These are phyloP conservation scores for Capitulum mitella DNA, from an alignment of 2,888 invertebrate species.

Conservation along the genomic window DNA sequence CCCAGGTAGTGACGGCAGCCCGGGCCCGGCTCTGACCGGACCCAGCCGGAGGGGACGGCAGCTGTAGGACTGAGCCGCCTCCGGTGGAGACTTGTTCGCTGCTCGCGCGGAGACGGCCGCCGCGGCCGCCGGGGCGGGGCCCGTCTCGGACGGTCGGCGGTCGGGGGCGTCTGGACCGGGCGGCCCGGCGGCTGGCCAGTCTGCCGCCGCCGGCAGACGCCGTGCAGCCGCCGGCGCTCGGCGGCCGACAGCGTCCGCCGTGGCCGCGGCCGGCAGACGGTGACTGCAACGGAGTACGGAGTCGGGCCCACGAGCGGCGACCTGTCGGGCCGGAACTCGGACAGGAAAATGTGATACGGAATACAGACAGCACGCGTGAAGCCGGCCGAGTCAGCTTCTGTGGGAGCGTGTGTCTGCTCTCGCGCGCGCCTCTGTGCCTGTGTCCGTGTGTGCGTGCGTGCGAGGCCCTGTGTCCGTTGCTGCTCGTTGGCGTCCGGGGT, in stretches of 20 bases:
- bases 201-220: too few relatives aligned
- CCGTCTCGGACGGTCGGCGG: too few relatives aligned
- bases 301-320: not conserved
- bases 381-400: not conserved
- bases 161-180: too few relatives aligned
- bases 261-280: too few relatives aligned
- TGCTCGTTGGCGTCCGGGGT: not conserved
- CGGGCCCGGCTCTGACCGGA: not conserved
- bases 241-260: too few relatives aligned
- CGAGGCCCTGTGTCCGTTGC: not conserved
- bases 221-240: too few relatives aligned
- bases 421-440: not conserved
- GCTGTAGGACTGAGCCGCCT: not conserved
- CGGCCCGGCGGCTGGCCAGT: too few relatives aligned
- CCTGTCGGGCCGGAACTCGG: not conserved
- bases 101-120: too few relatives aligned
- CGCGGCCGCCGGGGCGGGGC: too few relatives aligned
- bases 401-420: not conserved
- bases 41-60: not conserved
- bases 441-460: not conserved
- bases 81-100: too few relatives aligned
- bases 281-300: not conserved
- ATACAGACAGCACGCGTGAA: not conserved
- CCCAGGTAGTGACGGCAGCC: not conserved
- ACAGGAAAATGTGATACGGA: not conserved